Base-by-base conservation (phyloP, 2,888 invertebrate species). In the Hololepta plana region DNA sequence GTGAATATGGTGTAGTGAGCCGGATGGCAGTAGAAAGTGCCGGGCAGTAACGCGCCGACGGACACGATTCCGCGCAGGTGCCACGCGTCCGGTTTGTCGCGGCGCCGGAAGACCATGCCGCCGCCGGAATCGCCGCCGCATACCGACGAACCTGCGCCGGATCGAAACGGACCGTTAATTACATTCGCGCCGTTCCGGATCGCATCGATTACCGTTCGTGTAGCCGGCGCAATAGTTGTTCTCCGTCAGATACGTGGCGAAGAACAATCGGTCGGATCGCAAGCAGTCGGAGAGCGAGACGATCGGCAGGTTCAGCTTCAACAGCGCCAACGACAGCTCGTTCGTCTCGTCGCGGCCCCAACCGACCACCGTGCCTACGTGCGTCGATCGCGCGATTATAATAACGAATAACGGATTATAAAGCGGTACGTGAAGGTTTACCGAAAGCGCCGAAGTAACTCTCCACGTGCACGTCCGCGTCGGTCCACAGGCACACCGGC, bases 341-440 rank as follows among this genome's bases (percentile, higher is more conserved):
- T 64, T 65, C 1, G 56, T 60, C 35, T 66, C 63, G 39, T 69
- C 67, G 41, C 62, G 67, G 20, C 69, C 68, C 42, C 56, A 56
- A 4, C 56, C 56, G 23, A 52, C 49, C 2, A 55, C 46, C 13
- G 33, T 39, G 20, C 53, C 55, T 53, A 31, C 15, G 24, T 10
- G n/a, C n/a, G n/a, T n/a, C n/a, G n/a, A n/a, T n/a, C n/a, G n/a
- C n/a, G n/a, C n/a, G n/a, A n/a, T n/a, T n/a, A n/a, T n/a, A n/a
- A n/a, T n/a, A n/a, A n/a, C n/a, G n/a, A n/a, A n/a, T n/a, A n/a
- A n/a, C n/a, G n/a, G n/a, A n/a, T n/a, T n/a, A n/a, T n/a, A n/a
- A n/a, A n/a, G n/a, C n/a, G n/a, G n/a, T n/a, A n/a, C n/a, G n/a
- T n/a, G n/a, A n/a, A n/a, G n/a, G n/a, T n/a, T n/a, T n/a, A n/a